Conservation (phyloP, 2,888 invertebrate genomes). For the Phania funesta region DNA sequence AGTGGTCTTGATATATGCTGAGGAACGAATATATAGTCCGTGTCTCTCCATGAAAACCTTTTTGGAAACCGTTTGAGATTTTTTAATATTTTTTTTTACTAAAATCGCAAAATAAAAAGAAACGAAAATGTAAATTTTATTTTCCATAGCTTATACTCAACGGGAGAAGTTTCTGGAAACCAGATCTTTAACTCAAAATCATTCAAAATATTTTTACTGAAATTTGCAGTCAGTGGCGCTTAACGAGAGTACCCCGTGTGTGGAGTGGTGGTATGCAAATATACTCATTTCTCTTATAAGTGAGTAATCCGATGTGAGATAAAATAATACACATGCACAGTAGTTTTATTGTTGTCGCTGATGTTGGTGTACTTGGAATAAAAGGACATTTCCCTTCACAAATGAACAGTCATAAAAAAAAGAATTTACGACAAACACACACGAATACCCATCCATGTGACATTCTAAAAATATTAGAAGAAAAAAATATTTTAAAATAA, state of each 20-base stretch:
- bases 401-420: constrained; percentile 45
- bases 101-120: too few relatives aligned
- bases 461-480: constrained; percentile 49
- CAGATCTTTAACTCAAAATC: too few relatives aligned
- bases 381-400: constrained; percentile 61
- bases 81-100: too few relatives aligned
- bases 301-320: constrained; percentile 37
- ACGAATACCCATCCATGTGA: constrained; percentile 42
- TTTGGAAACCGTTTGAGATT: too few relatives aligned
- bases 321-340: constrained; percentile 18
- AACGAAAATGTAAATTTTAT: too few relatives aligned
- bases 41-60: too few relatives aligned
- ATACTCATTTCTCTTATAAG: neutral
- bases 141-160: too few relatives aligned
- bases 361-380: constrained; percentile 25
- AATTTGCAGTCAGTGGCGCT: neutral
- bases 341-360: neutral
- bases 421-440: constrained; percentile 9
- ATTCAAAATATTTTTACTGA: too few relatives aligned
- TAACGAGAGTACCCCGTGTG: neutral
- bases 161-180: too few relatives aligned
- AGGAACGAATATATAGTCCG: too few relatives aligned
- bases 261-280: neutral
- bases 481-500: constrained; percentile 14
- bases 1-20: too few relatives aligned